phyloP scores from a whole-genome alignment of 2,888 invertebrate genomes.

The Panopea generosa region DNA sequence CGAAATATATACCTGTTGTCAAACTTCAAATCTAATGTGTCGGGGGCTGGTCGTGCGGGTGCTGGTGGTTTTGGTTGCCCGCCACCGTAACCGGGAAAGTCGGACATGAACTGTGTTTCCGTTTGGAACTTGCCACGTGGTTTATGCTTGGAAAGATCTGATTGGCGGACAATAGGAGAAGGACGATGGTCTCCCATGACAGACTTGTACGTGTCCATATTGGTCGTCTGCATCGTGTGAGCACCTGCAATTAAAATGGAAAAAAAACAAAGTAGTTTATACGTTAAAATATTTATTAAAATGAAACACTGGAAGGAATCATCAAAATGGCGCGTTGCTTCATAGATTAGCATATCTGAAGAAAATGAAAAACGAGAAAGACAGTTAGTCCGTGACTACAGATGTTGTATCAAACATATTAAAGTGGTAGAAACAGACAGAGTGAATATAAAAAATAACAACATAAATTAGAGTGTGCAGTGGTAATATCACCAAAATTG shows the following conservation, averaged over 20 bases:
- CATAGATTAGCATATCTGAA: too few species aligned
- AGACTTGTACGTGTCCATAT: slow-evolving; percentile 75
- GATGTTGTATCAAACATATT: too few species aligned
- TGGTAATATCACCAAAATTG: too few species aligned
- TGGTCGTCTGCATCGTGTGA: slow-evolving; percentile 76
- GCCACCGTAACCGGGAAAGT: slow-evolving; percentile 74
- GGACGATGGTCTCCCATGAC: slow-evolving; percentile 75
- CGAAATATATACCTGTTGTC: slow-evolving; percentile 73
- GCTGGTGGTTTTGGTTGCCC: slow-evolving; percentile 74
- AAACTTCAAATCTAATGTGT: slow-evolving; percentile 80
- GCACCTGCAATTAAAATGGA: slow-evolving; percentile 70
- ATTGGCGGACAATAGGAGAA: slow-evolving; percentile 63
- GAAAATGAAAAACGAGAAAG: too few species aligned
- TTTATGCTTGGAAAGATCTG: slow-evolving; percentile 67
- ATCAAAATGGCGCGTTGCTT: too few species aligned
- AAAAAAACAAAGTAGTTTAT: neutral
- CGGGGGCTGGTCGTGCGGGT: slow-evolving; percentile 77
- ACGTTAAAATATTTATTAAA: neutral
- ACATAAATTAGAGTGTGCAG: too few species aligned
- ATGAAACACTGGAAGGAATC: too few species aligned
- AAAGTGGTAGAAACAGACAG: too few species aligned
- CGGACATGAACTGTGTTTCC: slow-evolving; percentile 75
- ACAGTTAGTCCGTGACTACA: too few species aligned
- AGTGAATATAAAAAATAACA: too few species aligned
- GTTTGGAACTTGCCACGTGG: slow-evolving; percentile 73